Conservation (phyloP, 2,797 vertebrate species). For the Myiotriccus ornatus region DNA sequence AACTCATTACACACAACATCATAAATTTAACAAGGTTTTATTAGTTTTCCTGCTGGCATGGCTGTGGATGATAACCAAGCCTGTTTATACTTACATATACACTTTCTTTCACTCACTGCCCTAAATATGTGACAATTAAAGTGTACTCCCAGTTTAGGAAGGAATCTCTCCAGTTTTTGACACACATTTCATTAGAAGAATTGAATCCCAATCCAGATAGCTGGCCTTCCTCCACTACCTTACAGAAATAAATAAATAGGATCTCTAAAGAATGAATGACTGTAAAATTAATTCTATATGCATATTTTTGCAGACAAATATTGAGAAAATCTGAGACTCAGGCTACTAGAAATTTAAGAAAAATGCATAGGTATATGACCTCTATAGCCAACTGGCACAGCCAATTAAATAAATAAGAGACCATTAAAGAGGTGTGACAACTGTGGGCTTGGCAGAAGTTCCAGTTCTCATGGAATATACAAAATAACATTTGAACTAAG, state of each 20-base stretch:
- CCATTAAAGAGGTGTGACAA: slow-evolving; percentile 12
- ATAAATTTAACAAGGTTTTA: neutral
- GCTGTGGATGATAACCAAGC: neutral
- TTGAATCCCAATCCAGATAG: neutral
- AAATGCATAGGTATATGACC: neutral
- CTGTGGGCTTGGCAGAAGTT: slow-evolving; percentile 7
- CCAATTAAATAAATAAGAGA: slow-evolving; percentile 20
- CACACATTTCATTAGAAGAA: neutral
- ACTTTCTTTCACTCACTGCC: neutral
- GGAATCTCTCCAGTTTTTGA: neutral
- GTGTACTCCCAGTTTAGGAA: neutral
- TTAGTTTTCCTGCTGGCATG: neutral
- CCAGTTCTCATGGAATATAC: neutral
- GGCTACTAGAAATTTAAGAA: neutral
- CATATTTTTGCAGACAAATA: neutral
- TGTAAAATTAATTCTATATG: neutral
- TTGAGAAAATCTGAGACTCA: neutral
- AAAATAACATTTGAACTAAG: neutral
- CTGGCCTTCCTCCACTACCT: neutral
- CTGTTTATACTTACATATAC: neutral
- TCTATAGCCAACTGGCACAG: slow-evolving; percentile 2
- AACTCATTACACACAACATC: neutral
- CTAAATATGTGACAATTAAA: neutral
- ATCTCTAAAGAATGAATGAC: neutral
- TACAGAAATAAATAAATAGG: neutral